Evolutionary conservation across 2,113 vertebrate genomes (phyloP), one percentile per base, ranked within the genome.

Genomic region (Muntiacus muntjak): DNA sequence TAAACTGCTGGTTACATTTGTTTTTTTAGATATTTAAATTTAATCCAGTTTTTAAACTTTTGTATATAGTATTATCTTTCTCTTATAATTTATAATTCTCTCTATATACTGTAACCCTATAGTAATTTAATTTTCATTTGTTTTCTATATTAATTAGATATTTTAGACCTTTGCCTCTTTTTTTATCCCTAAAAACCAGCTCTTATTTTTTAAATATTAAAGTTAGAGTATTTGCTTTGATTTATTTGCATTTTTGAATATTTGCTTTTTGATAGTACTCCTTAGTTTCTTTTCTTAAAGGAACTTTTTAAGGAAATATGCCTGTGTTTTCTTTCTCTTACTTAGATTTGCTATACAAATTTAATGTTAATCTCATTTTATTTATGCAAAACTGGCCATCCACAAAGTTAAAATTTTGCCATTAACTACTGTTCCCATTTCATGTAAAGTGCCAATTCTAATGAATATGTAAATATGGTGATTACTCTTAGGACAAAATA

Each of bases 401-500:
- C 94, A 96, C 76, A 97, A 94, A 98, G 94, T 96, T 94, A 96
- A 96, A 97, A 96, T 89, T 95, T 95, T 91, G 78, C 85, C 57
- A 87, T 97, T 97, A 97, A 93, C 94, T 95, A 89, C 26, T 94
- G 91, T 86, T 30, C 86, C 87, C n/a, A 60, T 97, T 93, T 95
- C 91, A 89, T 33, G 55, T 64, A 94, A 60, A 95, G 40, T 91
- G 89, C 50, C 67, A 84, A 55, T 97, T 96, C 92, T 96, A 96
- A 92, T 96, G 91, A 96, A 95, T 96, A 97, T 98, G 94, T 94
- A 98, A 96, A 98, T 98, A 89, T 79, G 71, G 55, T 96, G 78
- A 97, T 96, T 94, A 94, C 57, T 95, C 97, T 96, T 87, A 96
- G 83, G 93, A 94, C 74, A 95, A 97, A 97, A 93, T 88, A 95